Percentiles rank a stretch among this genome's conserved stretches.
phyloP scores from a whole-genome alignment of 2,113 vertebrate species.

The Nesogale talazaci region DNA sequence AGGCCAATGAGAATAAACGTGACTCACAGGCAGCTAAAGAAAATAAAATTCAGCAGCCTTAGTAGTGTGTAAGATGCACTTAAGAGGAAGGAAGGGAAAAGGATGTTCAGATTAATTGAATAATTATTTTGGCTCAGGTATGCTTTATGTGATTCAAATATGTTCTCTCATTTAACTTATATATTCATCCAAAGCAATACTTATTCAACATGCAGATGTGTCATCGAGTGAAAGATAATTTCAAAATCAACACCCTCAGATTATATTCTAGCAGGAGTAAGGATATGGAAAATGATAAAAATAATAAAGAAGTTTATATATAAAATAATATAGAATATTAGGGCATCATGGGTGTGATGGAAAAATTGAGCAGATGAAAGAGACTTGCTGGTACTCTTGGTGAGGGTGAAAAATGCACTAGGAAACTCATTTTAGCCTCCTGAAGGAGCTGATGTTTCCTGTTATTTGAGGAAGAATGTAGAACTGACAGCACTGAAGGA shows the following conservation, averaged over 20 bases:
- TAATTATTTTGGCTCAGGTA: background rate
- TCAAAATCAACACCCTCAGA: background rate
- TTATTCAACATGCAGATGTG: background rate
- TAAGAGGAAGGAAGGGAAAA: background rate
- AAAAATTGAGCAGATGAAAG: background rate
- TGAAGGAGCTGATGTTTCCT: background rate
- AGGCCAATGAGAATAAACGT: background rate
- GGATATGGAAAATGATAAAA: background rate
- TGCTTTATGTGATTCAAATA: background rate
- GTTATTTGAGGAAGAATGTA: background rate
- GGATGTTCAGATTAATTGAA: background rate
- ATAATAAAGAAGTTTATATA: background rate
- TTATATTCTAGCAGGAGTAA: background rate
- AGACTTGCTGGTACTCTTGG: background rate
- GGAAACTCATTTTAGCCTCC: background rate
- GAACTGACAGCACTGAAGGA: background rate
- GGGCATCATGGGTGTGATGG: background rate
- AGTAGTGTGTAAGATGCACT: background rate
- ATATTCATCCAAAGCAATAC: background rate
- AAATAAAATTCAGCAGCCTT: background rate
- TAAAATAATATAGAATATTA: background rate
- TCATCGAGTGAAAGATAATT: background rate
- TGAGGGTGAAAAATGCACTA: background rate
- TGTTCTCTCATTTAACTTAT: background rate
- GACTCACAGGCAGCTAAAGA: background rate